phyloP scores from a whole-genome alignment of 2,113 vertebrate genomes.

The Laticauda laticaudata region DNA sequence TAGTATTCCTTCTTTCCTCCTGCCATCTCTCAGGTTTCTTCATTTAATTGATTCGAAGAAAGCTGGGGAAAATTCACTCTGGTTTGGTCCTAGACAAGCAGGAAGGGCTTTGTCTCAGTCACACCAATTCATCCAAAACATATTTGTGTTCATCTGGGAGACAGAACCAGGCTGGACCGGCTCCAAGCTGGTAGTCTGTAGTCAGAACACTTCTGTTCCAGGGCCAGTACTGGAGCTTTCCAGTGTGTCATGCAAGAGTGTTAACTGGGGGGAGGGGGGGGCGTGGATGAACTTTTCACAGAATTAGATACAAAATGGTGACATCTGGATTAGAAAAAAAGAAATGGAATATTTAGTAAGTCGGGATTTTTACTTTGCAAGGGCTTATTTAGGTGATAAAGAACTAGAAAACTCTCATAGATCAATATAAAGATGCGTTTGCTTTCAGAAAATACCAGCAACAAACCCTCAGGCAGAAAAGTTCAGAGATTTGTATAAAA shows the following conservation, averaged over 20 bases:
- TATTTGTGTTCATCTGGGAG: constrained; percentile 41
- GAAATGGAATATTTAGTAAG: constrained; percentile 52
- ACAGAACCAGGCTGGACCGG: constrained; percentile 59
- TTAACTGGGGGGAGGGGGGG: neutral
- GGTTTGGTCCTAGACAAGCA: constrained; percentile 60
- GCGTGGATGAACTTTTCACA: neutral
- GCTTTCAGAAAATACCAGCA: constrained; percentile 17
- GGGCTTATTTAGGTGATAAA: constrained; percentile 15
- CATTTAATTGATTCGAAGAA: neutral
- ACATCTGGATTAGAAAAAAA: constrained; percentile 52
- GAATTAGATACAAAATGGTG: constrained; percentile 40
- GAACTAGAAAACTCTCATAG: neutral
- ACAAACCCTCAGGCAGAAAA: constrained; percentile 11
- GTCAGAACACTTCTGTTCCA: constrained; percentile 1
- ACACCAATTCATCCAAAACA: constrained; percentile 46
- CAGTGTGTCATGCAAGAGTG: constrained; percentile 44
- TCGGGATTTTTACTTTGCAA: constrained; percentile 21
- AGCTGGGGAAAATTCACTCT: neutral
- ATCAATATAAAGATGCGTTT: neutral
- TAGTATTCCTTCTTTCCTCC: constrained; percentile 43
- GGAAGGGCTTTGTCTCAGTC: constrained; percentile 16
- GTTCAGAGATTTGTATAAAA: constrained; percentile 11
- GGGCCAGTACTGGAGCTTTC: constrained; percentile 34
- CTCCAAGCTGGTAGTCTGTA: constrained; percentile 45
- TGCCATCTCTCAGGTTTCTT: constrained; percentile 11